Base-by-base conservation (phyloP, 2,797 vertebrate genomes). In the Mareca penelope region DNA sequence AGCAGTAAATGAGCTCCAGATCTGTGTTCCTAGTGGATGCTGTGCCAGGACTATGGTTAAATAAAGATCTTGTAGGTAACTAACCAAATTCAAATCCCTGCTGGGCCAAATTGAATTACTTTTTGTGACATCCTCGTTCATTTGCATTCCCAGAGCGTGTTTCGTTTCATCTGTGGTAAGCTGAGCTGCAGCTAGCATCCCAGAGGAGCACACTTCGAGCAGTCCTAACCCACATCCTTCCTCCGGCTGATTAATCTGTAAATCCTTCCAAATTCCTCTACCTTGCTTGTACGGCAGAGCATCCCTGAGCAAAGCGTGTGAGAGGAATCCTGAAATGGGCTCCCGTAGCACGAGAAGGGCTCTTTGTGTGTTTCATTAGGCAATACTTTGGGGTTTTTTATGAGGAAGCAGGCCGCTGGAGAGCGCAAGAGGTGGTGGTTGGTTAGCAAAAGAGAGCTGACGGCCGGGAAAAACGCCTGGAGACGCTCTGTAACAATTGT, bases 31-130 rank as follows among this genome's bases (percentile, higher is more conserved):
- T 50, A 12, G 17, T 60, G 23, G 23, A 37, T 73, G 23, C 75
- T 56, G 37, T 57, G 35, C 63, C 37, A 52, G 35, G 53, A 89
- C 95, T 81, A 61, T 86, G 28, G 39, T 93, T 96, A 96, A 97
- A 88, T 94, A 95, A 94, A 40, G 53, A 55, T 84, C 60, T 76
- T 46, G 78, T 57, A 93, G 67, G 59, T 95, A 84, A 95, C 75
- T 87, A 94, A 94, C 19, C 19, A 72, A 80, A 78, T 77, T 64
- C 65, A 56, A 83, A 89, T 79, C 80, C 88, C 91, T 65, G 7
- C 73, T 92, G 89, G 61, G 93, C 39, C 70, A 88, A 92, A 95
- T 64, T 94, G 90, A 94, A 92, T 95, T 92, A 95, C 71, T 84
- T 93, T 59, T 37, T 55, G 13, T 88, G 92, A 89, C 87, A 88